Evolutionary conservation across 2,888 invertebrate genomes (phyloP), one percentile per base, ranked within the genome.

Genomic region (Tetramorium bicarinatum): DNA sequence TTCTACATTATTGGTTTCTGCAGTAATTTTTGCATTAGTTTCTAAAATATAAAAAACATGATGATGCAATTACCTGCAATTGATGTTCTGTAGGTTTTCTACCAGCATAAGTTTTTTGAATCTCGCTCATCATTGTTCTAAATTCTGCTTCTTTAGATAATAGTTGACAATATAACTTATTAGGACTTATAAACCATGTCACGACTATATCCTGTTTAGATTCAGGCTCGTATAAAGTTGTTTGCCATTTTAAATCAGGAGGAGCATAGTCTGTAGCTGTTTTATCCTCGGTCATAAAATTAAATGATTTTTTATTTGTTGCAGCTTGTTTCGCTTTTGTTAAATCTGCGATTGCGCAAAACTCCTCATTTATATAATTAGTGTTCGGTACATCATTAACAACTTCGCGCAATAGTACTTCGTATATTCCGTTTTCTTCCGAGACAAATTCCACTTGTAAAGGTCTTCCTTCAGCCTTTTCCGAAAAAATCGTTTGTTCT

Each of bases 101-200:
- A 54, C 96, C 96, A 87, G 96, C 96, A 92, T 98, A 98, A 38
- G 96, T 95, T 62, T 95, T 95, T 67, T 97, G 97, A 89, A 98
- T 97, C 72, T 96, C 96, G 85, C 96, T 96, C 97, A 98, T 97
- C 96, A 97, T 96, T 3, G 95, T 95, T 21, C 96, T 95, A 93
- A 97, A 97, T 88, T 96, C 96, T 0, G 94, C 92, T 89, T 95
- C 88, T 38, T 87, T 89, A 6, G 89, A 85, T 9, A 91, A 85
- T 25, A 96, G 95, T 90, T 97, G 97, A 0, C 96, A 96, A 94
- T 96, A 97, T 94, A 98, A 98, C 89, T 96, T 96, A 85, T 96
- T 96, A 0, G 98, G 98, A 85, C 97, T 97, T 79, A 97, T 96
- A 92, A 97, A 97, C 97, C 98, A 98, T 2, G 97, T 96, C 56